These are phyloP conservation scores for Eurypyga helias DNA, from an alignment of 2,113 vertebrate genomes.

Conservation along the genomic window DNA sequence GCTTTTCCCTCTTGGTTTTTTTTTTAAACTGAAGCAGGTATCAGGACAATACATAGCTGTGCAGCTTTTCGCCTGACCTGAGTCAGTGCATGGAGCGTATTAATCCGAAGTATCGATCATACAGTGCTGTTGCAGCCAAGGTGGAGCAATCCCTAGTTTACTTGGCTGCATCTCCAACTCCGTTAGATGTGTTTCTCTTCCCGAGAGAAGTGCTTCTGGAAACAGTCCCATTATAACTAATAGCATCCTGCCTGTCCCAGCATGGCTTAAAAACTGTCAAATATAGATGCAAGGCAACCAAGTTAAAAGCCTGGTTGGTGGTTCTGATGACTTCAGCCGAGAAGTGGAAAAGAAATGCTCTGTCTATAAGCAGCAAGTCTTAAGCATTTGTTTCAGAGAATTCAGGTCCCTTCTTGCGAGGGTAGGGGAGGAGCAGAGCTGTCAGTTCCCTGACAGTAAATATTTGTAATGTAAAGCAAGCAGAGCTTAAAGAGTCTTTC, in stretches of 20 bases:
- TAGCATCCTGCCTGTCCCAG: background rate
- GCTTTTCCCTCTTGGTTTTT: background rate
- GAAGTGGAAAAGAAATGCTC: background rate
- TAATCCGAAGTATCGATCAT: background rate
- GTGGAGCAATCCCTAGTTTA: background rate
- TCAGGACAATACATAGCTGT: background rate
- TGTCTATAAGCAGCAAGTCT: background rate
- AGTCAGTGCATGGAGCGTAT: background rate
- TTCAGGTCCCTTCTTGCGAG: background rate
- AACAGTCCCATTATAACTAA: background rate
- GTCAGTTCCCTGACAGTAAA: background rate
- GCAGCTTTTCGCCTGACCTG: background rate
- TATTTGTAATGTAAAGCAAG: conserved; percentile 76
- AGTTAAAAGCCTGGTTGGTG: background rate
- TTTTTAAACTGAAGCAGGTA: background rate
- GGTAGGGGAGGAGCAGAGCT: background rate
- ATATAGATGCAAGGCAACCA: background rate
- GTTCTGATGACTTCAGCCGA: background rate
- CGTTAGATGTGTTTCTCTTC: background rate
- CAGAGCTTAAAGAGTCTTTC: conserved; percentile 76
- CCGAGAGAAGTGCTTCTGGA: conserved; percentile 2
- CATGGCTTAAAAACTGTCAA: background rate
- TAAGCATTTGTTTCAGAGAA: background rate
- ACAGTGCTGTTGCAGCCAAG: background rate
- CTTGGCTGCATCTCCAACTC: background rate